Percentiles rank a stretch among this genome's conserved stretches.
Evolutionary conservation across 2,888 invertebrate species (phyloP).

Genomic region (Ptilodon capucinus): DNA sequence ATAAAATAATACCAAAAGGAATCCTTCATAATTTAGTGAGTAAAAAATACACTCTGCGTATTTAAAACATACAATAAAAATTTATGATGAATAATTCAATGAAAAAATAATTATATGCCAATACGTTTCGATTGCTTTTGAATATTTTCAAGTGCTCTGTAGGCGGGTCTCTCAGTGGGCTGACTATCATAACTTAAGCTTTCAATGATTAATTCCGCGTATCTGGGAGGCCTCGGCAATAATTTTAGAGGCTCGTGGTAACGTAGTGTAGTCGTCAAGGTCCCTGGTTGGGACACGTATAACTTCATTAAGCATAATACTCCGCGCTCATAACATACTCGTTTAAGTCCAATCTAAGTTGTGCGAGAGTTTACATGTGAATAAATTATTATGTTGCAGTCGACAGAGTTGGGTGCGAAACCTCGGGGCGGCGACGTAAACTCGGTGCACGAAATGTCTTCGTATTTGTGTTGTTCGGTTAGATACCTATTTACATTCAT

Average conservation of each 20-base stretch:
- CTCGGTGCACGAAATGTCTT: conserved; percentile 40
- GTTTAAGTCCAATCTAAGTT: conserved; percentile 83
- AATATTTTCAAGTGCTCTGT: conserved; percentile 11
- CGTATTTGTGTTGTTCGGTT: conserved; percentile 28
- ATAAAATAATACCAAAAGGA: neutral
- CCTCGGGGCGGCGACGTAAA: conserved; percentile 21
- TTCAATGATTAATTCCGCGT: conserved; percentile 29
- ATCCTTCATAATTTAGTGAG: neutral
- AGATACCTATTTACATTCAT: conserved; percentile 14
- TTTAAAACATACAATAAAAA: conserved; percentile 23
- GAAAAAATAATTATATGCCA: conserved; percentile 17
- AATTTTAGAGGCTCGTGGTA: conserved; percentile 48
- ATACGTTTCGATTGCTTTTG: conserved; percentile 6
- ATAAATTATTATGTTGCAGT: conserved; percentile 78
- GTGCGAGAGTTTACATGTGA: conserved; percentile 74
- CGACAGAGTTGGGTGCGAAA: conserved; percentile 55
- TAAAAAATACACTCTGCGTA: conserved; percentile 4
- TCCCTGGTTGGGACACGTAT: conserved; percentile 72
- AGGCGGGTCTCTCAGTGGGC: conserved; percentile 16
- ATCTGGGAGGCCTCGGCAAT: conserved; percentile 30
- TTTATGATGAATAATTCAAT: conserved; percentile 13
- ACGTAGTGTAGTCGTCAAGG: conserved; percentile 53
- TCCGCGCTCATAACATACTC: conserved; percentile 72
- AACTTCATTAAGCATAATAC: conserved; percentile 81
- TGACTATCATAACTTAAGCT: conserved; percentile 34